Evolutionary conservation across 2,113 vertebrate species (phyloP).

Genomic region (Erythrocercus mccallii): DNA sequence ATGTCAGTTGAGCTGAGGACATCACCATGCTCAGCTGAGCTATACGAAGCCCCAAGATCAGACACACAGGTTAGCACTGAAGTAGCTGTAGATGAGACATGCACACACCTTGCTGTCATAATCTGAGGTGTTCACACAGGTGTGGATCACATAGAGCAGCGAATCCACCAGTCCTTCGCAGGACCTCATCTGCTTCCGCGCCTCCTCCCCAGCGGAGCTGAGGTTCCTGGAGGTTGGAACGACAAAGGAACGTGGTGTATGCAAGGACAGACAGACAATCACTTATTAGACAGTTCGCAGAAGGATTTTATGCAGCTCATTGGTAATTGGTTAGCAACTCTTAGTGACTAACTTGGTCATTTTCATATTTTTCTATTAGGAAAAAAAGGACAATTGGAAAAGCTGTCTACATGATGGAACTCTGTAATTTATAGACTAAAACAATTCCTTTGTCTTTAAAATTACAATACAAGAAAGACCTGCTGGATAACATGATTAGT

Average conservation of each 20-base stretch:
- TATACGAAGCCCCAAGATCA: neutral
- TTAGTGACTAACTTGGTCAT: neutral
- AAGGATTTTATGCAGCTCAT: neutral
- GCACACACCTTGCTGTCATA: conserved; percentile 94
- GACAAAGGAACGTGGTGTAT: neutral
- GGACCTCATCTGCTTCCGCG: conserved; percentile 91
- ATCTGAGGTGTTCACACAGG: conserved; percentile 95
- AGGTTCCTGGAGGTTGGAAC: conserved; percentile 80
- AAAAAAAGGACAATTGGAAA: neutral
- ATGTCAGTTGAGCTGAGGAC: neutral
- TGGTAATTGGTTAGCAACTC: neutral
- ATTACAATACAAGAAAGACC: neutral
- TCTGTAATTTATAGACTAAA: neutral
- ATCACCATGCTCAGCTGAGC: neutral
- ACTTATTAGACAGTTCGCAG: neutral
- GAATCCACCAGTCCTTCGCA: conserved; percentile 97
- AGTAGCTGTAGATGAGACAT: accelerated
- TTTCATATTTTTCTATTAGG: neutral
- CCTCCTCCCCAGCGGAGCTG: conserved; percentile 95
- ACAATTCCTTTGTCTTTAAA: neutral
- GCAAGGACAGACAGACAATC: neutral
- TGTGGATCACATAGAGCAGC: conserved; percentile 93
- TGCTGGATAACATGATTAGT: neutral
- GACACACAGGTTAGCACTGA: neutral
- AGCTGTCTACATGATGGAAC: neutral